phyloP scores from a whole-genome alignment of 2,888 invertebrate genomes.

The Petrolisthes cinctipes region DNA sequence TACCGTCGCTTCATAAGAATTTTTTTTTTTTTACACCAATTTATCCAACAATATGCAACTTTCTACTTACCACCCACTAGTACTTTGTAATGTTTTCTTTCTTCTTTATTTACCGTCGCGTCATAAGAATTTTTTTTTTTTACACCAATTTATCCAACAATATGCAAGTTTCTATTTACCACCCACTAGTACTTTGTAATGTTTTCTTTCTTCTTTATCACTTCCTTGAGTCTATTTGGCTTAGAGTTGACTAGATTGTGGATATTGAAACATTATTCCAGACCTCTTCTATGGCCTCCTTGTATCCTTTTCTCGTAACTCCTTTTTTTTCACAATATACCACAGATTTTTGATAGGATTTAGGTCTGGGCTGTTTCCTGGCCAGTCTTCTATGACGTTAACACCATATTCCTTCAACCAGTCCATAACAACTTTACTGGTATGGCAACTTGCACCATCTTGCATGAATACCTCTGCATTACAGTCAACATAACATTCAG shows the following conservation, averaged over 20 bases:
- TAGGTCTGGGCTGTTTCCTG: not conserved
- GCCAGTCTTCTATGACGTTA: constrained; percentile 6
- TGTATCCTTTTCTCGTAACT: not conserved
- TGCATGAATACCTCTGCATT: not conserved
- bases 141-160: too few relatives aligned
- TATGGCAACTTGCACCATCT: not conserved
- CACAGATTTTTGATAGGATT: not conserved
- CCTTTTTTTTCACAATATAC: not conserved
- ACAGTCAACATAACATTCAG: too few relatives aligned
- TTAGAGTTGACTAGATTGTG: not conserved
- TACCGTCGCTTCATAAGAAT: too few relatives aligned
- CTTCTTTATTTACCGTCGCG: too few relatives aligned
- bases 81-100: too few relatives aligned
- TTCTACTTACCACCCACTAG: too few relatives aligned
- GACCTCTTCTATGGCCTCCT: not conserved
- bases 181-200: not conserved
- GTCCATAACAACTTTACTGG: not conserved
- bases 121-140: too few relatives aligned
- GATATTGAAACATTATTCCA: not conserved
- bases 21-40: too few relatives aligned
- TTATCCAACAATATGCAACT: too few relatives aligned
- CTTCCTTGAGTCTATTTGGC: not conserved
- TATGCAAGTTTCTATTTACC: not conserved
- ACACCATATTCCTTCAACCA: not conserved
- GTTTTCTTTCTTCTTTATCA: not conserved